phyloP scores from a whole-genome alignment of 2,888 invertebrate species.

The Eupithecia exiguata region DNA sequence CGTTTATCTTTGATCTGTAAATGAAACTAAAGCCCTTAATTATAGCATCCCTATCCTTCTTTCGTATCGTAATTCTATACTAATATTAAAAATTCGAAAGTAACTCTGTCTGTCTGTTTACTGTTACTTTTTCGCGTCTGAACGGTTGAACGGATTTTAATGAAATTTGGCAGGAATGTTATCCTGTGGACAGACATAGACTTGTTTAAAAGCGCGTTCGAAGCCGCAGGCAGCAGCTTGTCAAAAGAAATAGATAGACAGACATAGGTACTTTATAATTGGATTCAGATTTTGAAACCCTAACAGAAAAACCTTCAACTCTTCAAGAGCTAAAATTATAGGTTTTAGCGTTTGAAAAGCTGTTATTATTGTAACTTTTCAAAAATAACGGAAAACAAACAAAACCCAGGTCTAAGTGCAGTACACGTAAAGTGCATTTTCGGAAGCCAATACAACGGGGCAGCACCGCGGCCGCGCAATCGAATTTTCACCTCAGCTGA shows the following conservation, averaged over 20 bases:
- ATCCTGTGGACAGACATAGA: not conserved
- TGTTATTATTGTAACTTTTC: too few species aligned
- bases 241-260: too few species aligned
- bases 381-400: conserved; percentile 27
- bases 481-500: conserved; percentile 55
- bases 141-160: not conserved
- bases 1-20: not conserved
- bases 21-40: not conserved
- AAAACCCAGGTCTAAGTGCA: conserved; percentile 46
- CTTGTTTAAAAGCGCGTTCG: not conserved
- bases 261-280: too few species aligned
- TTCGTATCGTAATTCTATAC: not conserved
- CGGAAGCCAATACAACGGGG: conserved; percentile 47
- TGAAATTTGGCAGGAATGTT: not conserved
- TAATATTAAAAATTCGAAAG: not conserved
- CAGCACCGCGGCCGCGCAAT: conserved; percentile 49
- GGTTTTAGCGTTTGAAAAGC: not conserved
- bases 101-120: not conserved
- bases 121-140: not conserved
- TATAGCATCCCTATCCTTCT: not conserved
- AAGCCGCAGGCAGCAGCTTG: not conserved
- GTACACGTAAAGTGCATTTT: conserved; percentile 62
- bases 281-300: not conserved
- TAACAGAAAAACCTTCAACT: not conserved
- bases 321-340: not conserved